Evolutionary conservation across 2,888 invertebrate genomes (phyloP), one percentile per base, ranked within the genome.

Genomic region (Actias luna): DNA sequence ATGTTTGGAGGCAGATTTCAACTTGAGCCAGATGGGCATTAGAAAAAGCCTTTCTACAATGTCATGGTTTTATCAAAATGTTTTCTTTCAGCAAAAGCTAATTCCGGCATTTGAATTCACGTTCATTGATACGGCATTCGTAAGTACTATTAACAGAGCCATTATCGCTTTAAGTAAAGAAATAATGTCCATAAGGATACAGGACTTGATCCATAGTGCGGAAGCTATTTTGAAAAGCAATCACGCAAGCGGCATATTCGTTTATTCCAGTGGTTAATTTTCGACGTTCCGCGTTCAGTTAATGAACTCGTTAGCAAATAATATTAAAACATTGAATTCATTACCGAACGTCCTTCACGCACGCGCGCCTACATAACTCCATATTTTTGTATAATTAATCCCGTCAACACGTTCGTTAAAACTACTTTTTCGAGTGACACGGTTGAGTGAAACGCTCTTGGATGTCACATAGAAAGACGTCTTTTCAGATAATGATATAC

Each of bases 251-350:
- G 22, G 46, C 22, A 12, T 5, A 25, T 50, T 50, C 46, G 2
- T 22, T 50, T 50, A 50, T 50, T 12, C 22, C 22, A 25, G 12
- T 50, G 2, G 12, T n/a, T 50, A 25, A 50, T 25, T 12, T 10
- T 25, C 8, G 12, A 25, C 46, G 46, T 50, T 50, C 46, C 46
- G 22, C 25, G 25, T 50, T 25, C 46, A 25, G 46, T 25, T 22
- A 25, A 50, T 50, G 46, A 50, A 50, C 25, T 50, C 25, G 46
- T 25, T 50, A 25, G 42, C 42, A 42, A 22, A 25, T 25, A 3
- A 25, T 50, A 50, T 50, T 50, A 50, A 25, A 50, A 50, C 14
- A 50, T 25, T 50, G 46, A 50, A 25, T 50, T 50, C 46, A 50
- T 25, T 12, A 50, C 46, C 22, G 46, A 10, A 50, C 25, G 46